Conservation (phyloP, 2,888 invertebrate species). For the Drosophila testacea region DNA sequence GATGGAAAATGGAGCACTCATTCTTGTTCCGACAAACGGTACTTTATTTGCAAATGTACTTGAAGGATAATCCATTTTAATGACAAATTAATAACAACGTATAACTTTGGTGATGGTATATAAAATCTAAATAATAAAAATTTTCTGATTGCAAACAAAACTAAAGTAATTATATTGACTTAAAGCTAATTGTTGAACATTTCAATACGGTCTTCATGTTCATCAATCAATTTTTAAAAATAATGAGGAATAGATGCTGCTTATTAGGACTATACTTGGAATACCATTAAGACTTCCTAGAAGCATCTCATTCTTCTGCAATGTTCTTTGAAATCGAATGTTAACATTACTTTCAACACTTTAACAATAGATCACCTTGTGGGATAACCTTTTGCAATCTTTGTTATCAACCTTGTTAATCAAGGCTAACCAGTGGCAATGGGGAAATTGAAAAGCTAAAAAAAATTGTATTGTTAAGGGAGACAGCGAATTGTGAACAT, state of each 20-base stretch:
- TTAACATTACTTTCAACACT: background rate
- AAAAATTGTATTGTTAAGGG: constrained; percentile 19
- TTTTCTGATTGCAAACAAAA: constrained; percentile 15
- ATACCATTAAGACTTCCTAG: too few species aligned
- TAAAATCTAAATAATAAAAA: constrained; percentile 5
- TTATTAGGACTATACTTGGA: too few species aligned
- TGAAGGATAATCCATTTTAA: too few species aligned
- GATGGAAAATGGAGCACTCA: constrained; percentile 24
- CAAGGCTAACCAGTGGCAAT: constrained; percentile 20
- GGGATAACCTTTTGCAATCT: constrained; percentile 3
- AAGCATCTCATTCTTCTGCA: too few species aligned
- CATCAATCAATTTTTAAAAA: too few species aligned
- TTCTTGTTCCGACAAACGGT: constrained; percentile 23
- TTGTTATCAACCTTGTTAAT: constrained; percentile 26
- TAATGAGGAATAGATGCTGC: too few species aligned
- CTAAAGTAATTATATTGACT: background rate
- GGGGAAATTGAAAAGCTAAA: constrained; percentile 26
- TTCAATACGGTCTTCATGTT: too few species aligned
- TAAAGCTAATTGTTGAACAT: too few species aligned
- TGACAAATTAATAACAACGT: too few species aligned
- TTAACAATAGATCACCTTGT: background rate
- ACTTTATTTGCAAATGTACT: constrained; percentile 26
- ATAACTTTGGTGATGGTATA: background rate
- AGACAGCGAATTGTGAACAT: constrained; percentile 15
- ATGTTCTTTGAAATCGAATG: too few species aligned